Percentiles rank a stretch among this genome's conserved stretches.
phyloP scores from a whole-genome alignment of 1,140 invertebrate genomes.

The Periplaneta americana region DNA sequence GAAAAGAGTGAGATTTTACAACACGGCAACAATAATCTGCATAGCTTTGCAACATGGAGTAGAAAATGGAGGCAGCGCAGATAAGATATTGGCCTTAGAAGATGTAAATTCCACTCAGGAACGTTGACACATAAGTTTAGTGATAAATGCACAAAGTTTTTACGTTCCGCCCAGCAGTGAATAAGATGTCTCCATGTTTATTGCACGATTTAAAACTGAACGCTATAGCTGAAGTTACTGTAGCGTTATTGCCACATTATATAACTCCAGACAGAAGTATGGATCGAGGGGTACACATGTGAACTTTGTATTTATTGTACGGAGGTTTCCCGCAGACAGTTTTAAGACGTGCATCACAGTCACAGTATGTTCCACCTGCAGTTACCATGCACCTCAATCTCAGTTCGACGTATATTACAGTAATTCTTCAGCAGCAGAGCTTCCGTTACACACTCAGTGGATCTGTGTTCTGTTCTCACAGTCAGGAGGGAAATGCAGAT shows the following conservation, averaged over 20 bases:
- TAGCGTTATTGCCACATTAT: background rate
- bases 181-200: background rate
- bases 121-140: background rate
- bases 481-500: no score
- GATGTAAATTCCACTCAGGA: background rate
- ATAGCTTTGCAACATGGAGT: background rate
- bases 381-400: no score
- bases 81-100: background rate
- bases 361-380: no score
- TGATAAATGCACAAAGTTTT: background rate
- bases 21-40: no score
- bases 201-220: background rate
- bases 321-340: background rate
- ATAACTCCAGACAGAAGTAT: background rate
- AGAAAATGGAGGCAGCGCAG: background rate
- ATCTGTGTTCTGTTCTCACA: no score
- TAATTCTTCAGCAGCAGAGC: no score
- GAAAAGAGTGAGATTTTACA: no score
- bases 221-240: background rate
- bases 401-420: no score
- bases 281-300: background rate
- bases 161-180: background rate
- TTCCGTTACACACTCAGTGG: no score
- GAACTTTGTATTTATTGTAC: background rate
- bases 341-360: background rate